A percentile compares a stretch with the other conserved stretches of the same genome.
Conservation (phyloP, 2,113 vertebrate genomes). For the Sialia sialis region DNA sequence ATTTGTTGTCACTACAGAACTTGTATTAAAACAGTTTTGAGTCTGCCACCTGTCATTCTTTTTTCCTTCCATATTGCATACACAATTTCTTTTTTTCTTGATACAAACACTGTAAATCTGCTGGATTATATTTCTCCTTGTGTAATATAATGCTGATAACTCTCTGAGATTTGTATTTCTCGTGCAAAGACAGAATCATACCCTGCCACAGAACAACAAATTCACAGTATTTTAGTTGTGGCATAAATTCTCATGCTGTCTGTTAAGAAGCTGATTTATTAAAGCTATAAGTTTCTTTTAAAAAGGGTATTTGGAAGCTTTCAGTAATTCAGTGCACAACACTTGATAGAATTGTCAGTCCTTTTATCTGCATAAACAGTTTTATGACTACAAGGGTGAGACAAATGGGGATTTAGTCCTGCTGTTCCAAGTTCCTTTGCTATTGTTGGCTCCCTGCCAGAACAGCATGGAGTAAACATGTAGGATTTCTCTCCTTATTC, state of each 20-base stretch:
- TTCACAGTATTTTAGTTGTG: not conserved
- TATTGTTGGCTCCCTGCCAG: not conserved
- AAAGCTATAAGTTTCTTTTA: not conserved
- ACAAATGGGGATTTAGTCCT: not conserved
- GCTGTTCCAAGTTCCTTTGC: not conserved
- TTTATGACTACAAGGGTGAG: not conserved
- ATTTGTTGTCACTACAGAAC: not conserved
- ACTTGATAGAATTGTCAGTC: not conserved
- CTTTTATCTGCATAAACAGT: not conserved
- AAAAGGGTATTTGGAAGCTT: not conserved
- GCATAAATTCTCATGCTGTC: not conserved
- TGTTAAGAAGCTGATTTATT: not conserved
- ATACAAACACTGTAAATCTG: not conserved
- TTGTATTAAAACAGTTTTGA: not conserved
- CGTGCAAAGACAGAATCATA: not conserved
- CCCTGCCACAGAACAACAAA: not conserved
- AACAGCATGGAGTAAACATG: not conserved
- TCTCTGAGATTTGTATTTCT: not conserved
- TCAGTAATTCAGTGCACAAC: not conserved
- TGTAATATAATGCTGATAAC: not conserved
- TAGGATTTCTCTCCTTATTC: not conserved
- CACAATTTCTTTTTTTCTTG: not conserved
- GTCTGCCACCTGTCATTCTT: not conserved
- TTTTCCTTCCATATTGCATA: not conserved
- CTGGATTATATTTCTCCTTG: not conserved